Conservation (phyloP, 2,797 vertebrate genomes). For the Pygocentrus nattereri region DNA sequence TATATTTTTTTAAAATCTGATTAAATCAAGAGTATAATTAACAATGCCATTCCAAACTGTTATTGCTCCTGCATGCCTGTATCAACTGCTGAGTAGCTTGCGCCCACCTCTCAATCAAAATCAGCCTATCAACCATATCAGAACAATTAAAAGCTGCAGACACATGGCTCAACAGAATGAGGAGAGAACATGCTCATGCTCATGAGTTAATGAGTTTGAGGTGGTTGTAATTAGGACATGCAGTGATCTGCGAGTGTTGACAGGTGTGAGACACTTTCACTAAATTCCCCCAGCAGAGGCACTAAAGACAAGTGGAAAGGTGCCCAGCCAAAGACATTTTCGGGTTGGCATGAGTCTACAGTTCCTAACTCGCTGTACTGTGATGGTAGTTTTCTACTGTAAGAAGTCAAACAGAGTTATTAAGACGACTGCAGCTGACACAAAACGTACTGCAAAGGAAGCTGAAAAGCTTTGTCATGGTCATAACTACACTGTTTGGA, state of each 20-base stretch:
- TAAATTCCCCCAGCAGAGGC: constrained; percentile 24
- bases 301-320: constrained; percentile 26
- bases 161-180: constrained; percentile 26
- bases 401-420: constrained; percentile 33
- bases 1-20: neutral
- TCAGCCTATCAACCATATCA: constrained; percentile 48
- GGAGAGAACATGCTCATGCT: constrained; percentile 45
- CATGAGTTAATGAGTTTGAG: constrained; percentile 53
- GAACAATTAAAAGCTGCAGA: constrained; percentile 50
- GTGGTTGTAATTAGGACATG: constrained; percentile 47
- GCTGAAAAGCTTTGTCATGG: constrained; percentile 32
- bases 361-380: constrained; percentile 28
- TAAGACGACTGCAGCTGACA: constrained; percentile 15
- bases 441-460: constrained; percentile 34
- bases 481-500: constrained; percentile 34
- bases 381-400: constrained; percentile 28
- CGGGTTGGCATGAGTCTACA: constrained; percentile 18
- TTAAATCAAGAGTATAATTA: constrained; percentile 20
- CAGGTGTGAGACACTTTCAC: constrained; percentile 36
- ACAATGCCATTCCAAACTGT: constrained; percentile 3
- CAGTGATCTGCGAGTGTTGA: constrained; percentile 40
- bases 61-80: constrained; percentile 27
- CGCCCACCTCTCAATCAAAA: constrained; percentile 58
- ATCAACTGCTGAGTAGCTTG: constrained; percentile 30
- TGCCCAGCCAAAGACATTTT: constrained; percentile 41